Conservation (phyloP, 2,113 vertebrate species). For the Panthera leo region DNA sequence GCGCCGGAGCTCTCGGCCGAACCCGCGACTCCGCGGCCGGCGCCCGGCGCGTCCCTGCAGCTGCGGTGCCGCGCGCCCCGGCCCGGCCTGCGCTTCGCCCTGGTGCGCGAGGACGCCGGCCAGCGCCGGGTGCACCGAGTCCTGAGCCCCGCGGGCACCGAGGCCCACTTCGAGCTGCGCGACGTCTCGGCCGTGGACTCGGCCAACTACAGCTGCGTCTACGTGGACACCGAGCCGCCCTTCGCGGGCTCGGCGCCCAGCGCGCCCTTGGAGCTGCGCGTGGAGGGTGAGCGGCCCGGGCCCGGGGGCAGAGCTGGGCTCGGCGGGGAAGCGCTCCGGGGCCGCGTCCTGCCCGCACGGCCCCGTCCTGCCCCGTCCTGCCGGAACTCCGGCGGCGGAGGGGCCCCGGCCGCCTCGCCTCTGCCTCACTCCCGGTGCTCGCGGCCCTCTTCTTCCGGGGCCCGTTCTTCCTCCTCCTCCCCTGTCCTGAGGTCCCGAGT, state of each 20-base stretch:
- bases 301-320: background rate
- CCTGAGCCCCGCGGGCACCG: background rate
- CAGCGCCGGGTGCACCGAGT: fast-evolving
- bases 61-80: conserved; percentile 29
- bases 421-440: no score
- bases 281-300: background rate
- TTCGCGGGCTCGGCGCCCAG: conserved; percentile 49
- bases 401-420: no score
- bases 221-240: background rate
- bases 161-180: background rate
- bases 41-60: no score
- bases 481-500: background rate
- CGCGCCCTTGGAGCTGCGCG: background rate
- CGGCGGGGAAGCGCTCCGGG: background rate
- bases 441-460: no score
- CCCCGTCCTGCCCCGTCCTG: no score
- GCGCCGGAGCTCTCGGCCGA: no score
- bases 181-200: background rate
- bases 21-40: no score
- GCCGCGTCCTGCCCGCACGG: no score
- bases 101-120: fast-evolving
- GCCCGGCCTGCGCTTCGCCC: conserved; percentile 20
- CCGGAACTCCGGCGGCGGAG: no score
- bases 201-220: conserved; percentile 64
- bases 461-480: background rate